phyloP scores from a whole-genome alignment of 2,797 vertebrate genomes.

The Anas acuta region DNA sequence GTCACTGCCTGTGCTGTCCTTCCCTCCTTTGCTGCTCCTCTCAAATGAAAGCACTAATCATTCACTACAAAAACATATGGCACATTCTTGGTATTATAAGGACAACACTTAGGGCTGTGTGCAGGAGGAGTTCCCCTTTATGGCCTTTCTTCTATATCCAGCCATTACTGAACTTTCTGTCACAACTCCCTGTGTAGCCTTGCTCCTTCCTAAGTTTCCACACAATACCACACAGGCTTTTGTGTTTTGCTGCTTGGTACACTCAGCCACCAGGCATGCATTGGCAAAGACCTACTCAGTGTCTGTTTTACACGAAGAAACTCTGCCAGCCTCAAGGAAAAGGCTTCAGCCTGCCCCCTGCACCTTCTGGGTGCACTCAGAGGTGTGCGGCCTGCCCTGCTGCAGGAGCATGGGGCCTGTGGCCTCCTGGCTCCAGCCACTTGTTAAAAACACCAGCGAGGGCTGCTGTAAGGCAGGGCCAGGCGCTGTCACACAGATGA shows the following conservation, averaged over 20 bases:
- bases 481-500: neutral
- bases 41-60: neutral
- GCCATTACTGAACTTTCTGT: too few relatives aligned
- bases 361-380: neutral
- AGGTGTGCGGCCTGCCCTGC: rapidly evolving
- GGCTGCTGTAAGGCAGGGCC: neutral
- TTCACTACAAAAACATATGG: rapidly evolving
- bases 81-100: neutral
- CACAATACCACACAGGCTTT: neutral
- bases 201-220: neutral
- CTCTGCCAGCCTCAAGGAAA: rapidly evolving
- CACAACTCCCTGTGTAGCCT: neutral
- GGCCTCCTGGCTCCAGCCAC: neutral
- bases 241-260: rapidly evolving
- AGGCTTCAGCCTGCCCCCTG: neutral
- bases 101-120: neutral
- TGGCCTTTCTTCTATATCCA: neutral
- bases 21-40: neutral
- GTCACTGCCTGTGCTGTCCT: neutral
- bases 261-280: rapidly evolving
- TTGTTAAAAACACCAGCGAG: neutral
- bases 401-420: rapidly evolving
- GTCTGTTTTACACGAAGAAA: neutral
- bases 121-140: neutral
- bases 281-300: neutral